A percentile compares a stretch with the other conserved stretches of the same genome.
phyloP scores from a whole-genome alignment of 2,113 vertebrate genomes.

The Pavo muticus region DNA sequence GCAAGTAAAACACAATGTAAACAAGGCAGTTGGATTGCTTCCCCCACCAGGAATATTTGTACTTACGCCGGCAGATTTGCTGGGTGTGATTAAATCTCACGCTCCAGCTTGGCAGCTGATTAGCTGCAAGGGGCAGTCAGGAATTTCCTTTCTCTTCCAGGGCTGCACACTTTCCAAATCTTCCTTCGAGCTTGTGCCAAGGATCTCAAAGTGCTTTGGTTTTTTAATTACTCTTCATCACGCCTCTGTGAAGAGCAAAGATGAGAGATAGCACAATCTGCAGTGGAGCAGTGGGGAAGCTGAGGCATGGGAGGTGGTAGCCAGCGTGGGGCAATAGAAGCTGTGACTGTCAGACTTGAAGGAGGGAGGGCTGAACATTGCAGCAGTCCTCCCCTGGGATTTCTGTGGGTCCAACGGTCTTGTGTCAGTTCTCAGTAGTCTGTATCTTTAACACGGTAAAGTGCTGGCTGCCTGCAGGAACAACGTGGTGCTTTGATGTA shows the following conservation, averaged over 20 bases:
- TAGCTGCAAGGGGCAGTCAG: slow-evolving; percentile 60
- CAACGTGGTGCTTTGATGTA: background rate
- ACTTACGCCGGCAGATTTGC: slow-evolving; percentile 46
- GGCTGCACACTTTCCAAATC: slow-evolving; percentile 5
- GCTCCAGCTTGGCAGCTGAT: slow-evolving; percentile 53
- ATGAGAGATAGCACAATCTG: background rate
- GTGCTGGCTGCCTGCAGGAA: background rate
- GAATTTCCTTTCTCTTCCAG: slow-evolving; percentile 60
- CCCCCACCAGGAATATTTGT: slow-evolving; percentile 10
- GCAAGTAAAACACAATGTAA: slow-evolving; percentile 26
- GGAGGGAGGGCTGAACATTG: background rate
- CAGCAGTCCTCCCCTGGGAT: background rate
- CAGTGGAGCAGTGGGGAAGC: background rate
- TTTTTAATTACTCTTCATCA: background rate
- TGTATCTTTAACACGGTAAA: background rate
- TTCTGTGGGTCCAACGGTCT: background rate
- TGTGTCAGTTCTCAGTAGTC: background rate
- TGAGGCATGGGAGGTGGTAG: background rate
- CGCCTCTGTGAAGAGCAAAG: background rate
- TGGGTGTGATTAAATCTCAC: slow-evolving; percentile 46
- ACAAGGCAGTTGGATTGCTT: slow-evolving; percentile 41
- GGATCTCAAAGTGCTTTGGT: slow-evolving; percentile 34
- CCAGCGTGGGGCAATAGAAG: background rate
- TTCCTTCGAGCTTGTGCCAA: slow-evolving; percentile 29
- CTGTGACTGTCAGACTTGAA: background rate